phyloP scores from a whole-genome alignment of 1,140 invertebrate species.

The Teleogryllus occipitalis region DNA sequence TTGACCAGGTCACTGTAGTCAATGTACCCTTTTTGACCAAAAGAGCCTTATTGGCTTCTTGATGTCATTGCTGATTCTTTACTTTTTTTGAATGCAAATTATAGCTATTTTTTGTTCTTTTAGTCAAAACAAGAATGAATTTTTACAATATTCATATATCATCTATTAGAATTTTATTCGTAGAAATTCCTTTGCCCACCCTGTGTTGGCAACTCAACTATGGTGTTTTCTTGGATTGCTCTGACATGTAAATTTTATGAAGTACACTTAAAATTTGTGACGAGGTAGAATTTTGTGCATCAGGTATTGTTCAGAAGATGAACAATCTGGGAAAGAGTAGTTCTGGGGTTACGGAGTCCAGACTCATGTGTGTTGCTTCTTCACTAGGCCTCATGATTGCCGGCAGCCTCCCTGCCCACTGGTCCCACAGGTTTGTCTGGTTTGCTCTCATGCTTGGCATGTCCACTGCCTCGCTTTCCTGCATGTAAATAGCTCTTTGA shows the following conservation, averaged over 20 bases:
- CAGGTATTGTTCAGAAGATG: not conserved
- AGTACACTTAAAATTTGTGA: not conserved
- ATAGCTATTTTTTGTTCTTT: not conserved
- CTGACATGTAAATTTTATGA: not conserved
- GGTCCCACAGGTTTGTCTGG: slow-evolving; percentile 19
- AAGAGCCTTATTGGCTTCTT: not conserved
- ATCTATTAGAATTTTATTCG: not conserved
- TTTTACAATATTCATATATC: not conserved
- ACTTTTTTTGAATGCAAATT: not conserved
- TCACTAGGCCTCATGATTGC: slow-evolving; percentile 20
- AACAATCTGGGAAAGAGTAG: not conserved
- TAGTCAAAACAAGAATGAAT: not conserved
- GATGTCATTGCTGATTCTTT: not conserved
- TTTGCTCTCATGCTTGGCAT: slow-evolving; percentile 17
- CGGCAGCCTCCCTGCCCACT: slow-evolving; percentile 13
- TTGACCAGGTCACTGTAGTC: not conserved
- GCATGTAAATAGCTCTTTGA: not conserved
- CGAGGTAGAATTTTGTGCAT: not conserved
- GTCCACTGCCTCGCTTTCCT: not conserved
- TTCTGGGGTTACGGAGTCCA: not conserved
- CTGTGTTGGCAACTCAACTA: not conserved
- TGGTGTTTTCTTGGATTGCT: not conserved
- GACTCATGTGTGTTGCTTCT: slow-evolving; percentile 11
- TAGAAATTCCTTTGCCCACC: not conserved
- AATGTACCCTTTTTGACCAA: not conserved